These are phyloP conservation scores for Argentina silus DNA, from an alignment of 2,797 vertebrate genomes.

Conservation along the genomic window DNA sequence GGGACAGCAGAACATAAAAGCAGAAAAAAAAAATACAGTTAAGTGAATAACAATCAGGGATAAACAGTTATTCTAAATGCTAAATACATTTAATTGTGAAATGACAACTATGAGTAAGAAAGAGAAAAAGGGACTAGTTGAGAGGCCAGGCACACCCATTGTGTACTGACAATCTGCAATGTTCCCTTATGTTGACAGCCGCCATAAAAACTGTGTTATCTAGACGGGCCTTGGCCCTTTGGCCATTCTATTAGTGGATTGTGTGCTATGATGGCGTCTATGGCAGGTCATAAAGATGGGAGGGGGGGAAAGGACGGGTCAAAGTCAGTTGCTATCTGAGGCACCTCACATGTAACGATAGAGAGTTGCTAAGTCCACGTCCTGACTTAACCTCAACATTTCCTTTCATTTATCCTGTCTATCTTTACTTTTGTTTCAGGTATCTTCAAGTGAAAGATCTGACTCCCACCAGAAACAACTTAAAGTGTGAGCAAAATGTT, in stretches of 20 bases:
- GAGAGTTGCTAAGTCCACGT: constrained; percentile 29
- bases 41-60: neutral
- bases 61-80: constrained; percentile 6
- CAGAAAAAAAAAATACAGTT: neutral
- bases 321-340: constrained; percentile 69
- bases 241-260: constrained; percentile 63
- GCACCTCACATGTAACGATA: constrained; percentile 51
- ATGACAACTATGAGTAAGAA: neutral
- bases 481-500: no score
- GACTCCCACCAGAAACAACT: constrained; percentile 1
- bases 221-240: constrained; percentile 76
- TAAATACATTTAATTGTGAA: constrained; percentile 1
- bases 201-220: constrained; percentile 81
- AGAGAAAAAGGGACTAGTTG: constrained; percentile 51
- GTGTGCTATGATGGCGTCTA: constrained; percentile 68
- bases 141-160: constrained; percentile 74
- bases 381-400: constrained; percentile 41
- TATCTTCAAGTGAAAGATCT: neutral
- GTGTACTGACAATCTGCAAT: constrained; percentile 62
- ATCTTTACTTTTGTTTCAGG: constrained; percentile 30
- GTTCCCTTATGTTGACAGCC: constrained; percentile 70
- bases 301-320: constrained; percentile 72
- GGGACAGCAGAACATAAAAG: constrained; percentile 12
- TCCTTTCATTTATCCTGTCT: neutral
- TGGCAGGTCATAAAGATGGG: constrained; percentile 76